Base-by-base conservation (phyloP, 2,888 invertebrate species). In the Cephalotes varians region DNA sequence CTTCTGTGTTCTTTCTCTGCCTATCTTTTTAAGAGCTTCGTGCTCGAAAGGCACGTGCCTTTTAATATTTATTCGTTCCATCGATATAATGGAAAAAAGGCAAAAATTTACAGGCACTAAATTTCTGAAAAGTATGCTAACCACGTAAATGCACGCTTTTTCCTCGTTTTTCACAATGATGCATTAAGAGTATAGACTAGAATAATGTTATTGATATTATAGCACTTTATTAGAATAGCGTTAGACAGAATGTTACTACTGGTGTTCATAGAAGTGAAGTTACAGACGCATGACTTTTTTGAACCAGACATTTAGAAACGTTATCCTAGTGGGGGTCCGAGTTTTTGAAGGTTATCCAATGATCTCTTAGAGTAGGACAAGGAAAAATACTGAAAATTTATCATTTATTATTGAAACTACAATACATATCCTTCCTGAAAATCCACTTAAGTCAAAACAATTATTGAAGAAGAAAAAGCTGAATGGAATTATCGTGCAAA, bases 111-210 rank as follows among this genome's bases (percentile, higher is more conserved):
- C 82, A 90, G 86, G 89, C 83, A 85, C 81, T 86, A 90, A 91
- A 90, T 85, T 90, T 87, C 80, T 67, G 37, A 86, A 89, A 91
- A 90, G 73, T 88, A 86, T 88, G 85, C 76, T 85, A 87, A 64
- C 79, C 67, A 79, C 77, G 73, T 67, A 71, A 28, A 51, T 21
- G n/a, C 12, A 34, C 12, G 54, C 49, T 79, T 84, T 85, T 85
- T 84, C 62, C 77, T 34, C 54, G 21, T 86, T 90, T 89, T 90
- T 77, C 79, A 91, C 82, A 65, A 65, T 62, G 28, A 4, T 18
- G 28, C 64, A 69, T 58, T 47, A 34, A 71, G 15, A 28, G 12
- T 54, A 54, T 21, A 10, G 44, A 3, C 71, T 72, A 51, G 40
- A 77, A 74, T 76, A 65, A 83, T 67, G 40, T 67, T 56, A 47